A percentile compares a stretch with the other conserved stretches of the same genome.
Evolutionary conservation across 2,888 invertebrate genomes (phyloP).

Genomic region (Omphaloscelis lunosa): DNA sequence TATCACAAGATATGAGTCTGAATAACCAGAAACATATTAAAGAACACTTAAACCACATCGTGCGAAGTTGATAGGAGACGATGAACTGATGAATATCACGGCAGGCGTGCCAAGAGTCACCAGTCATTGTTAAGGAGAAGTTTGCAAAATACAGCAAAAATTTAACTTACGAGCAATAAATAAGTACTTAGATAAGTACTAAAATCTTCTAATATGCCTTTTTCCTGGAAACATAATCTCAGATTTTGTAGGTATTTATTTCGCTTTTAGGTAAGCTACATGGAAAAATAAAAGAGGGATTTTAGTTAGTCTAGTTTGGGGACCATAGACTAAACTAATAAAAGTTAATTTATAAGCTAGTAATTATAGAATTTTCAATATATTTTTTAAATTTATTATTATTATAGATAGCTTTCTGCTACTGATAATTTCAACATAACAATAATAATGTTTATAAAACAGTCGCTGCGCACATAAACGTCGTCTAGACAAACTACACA

Average conservation of each 20-base stretch:
- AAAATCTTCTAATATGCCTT: background rate
- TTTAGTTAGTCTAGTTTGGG: background rate
- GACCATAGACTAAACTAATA: background rate
- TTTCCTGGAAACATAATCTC: background rate
- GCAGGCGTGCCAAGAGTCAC: background rate
- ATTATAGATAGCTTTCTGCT: background rate
- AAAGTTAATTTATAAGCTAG: background rate
- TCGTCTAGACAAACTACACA: background rate
- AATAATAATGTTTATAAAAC: background rate
- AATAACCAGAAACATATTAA: slow-evolving; percentile 36
- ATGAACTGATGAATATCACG: slow-evolving; percentile 8
- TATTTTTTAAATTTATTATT: background rate
- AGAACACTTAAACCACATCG: slow-evolving; percentile 53
- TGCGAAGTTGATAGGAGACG: slow-evolving; percentile 26
- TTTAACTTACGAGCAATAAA: background rate
- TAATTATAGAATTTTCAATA: background rate
- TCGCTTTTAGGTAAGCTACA: background rate
- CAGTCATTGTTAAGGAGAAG: slow-evolving; percentile 36
- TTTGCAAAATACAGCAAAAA: background rate
- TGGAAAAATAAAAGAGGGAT: background rate
- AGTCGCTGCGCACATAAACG: background rate
- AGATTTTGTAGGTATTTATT: background rate
- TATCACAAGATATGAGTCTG: slow-evolving; percentile 45
- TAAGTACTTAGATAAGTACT: background rate
- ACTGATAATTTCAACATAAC: background rate